Evolutionary conservation across 2,888 invertebrate genomes (phyloP), one percentile per base, ranked within the genome.

Genomic region (Caradrina kadenii): DNA sequence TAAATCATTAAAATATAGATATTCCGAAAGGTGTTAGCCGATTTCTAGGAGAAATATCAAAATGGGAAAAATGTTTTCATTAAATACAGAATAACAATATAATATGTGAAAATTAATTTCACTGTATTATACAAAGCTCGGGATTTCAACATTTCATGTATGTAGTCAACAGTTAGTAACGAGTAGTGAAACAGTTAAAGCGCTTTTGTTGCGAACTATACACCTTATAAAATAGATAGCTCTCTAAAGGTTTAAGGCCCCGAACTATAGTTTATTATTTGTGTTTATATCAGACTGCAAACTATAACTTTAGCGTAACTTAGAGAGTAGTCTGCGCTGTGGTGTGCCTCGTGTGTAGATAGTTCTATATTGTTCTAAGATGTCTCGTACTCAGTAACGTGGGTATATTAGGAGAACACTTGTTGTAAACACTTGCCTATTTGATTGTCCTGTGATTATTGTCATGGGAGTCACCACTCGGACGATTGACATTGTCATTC

Each of bases 261-360:
- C 2, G 54, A 13, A 42, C 26, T n/a, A n/a, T n/a, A n/a, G n/a
- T n/a, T n/a, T 48, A 60, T n/a, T 54, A 48, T 21, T 48, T 39
- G 19, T 53, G 22, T 8, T 7, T 48, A 11, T 45, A 58, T 49
- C 39, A 73, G 31, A 70, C 64, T 73, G 54, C 17, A 49, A 60
- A 49, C 31, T 49, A 39, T 39, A 39, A 54, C 11, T n/a, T 2
- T 49, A 62, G n/a, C 13, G 39, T 39, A 39, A 13, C 2, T 39
- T 0, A 2, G 11, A 10, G 42, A 45, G 45, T 15, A 15, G 17
- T 17, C 45, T 45, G 45, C 17, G 17, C 0, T 5, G 0, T 5
- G 45, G 5, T 22, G 22, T 55, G 45, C 31, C 0, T 5, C 0
- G 0, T 15, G 15, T 22, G 22, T 55, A 50, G 39, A 31, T 70